Evolutionary conservation across 2,888 invertebrate species (phyloP).

Genomic region (Melinaea menophilus): DNA sequence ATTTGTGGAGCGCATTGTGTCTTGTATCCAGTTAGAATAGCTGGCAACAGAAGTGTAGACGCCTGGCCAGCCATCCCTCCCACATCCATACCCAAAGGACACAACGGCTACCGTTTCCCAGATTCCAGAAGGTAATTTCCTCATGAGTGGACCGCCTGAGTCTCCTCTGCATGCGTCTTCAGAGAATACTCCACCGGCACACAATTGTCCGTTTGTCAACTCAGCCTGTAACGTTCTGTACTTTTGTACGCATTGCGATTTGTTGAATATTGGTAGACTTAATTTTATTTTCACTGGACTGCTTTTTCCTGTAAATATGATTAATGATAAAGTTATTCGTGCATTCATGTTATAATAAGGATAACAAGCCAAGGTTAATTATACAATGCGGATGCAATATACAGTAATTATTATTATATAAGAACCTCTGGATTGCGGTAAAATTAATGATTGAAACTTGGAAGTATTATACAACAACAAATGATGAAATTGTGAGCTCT

Average conservation of each 20-base stretch:
- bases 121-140: conserved; percentile 60
- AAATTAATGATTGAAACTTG: too few relatives aligned
- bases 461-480: too few relatives aligned
- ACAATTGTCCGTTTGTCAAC: conserved; percentile 78
- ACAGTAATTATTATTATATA: too few relatives aligned
- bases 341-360: background rate
- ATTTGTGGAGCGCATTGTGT: conserved; percentile 49
- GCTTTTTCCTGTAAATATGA: conserved; percentile 51
- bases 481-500: too few relatives aligned
- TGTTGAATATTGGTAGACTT: conserved; percentile 75
- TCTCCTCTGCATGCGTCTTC: conserved; percentile 87
- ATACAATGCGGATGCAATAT: too few relatives aligned
- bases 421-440: too few relatives aligned
- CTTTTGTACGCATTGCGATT: conserved; percentile 71
- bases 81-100: conserved; percentile 83
- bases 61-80: conserved; percentile 81
- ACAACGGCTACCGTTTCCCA: conserved; percentile 82
- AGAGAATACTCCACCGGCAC: conserved; percentile 82
- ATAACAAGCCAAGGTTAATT: too few relatives aligned
- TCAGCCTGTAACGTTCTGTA: conserved; percentile 68
- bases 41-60: conserved; percentile 81
- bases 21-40: conserved; percentile 81
- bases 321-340: conserved; percentile 5
- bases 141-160: conserved; percentile 88
- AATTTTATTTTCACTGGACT: conserved; percentile 82